Evolutionary conservation across 2,113 vertebrate genomes (phyloP).

Genomic region (Spilogale gracilis): DNA sequence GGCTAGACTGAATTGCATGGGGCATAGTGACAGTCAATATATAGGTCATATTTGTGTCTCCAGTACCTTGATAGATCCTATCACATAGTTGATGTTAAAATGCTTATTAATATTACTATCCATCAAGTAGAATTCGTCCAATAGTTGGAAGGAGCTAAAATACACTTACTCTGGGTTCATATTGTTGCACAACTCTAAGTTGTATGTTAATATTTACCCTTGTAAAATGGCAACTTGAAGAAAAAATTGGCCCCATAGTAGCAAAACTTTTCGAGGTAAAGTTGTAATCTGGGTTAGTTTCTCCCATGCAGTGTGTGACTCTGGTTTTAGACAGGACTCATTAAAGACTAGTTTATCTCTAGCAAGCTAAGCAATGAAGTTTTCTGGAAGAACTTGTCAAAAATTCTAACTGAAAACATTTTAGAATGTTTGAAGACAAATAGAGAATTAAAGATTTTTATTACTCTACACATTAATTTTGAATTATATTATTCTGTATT

Average conservation of each 20-base stretch:
- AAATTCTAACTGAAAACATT: not conserved
- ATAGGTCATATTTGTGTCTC: not conserved
- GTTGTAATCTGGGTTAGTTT: not conserved
- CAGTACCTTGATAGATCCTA: not conserved
- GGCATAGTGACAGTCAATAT: not conserved
- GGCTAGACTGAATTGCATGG: not conserved
- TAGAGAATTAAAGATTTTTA: not conserved
- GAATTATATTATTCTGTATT: not conserved
- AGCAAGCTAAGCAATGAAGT: not conserved
- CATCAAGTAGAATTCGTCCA: not conserved
- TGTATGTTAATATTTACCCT: constrained; percentile 16
- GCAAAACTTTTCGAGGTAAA: not conserved
- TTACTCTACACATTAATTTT: not conserved
- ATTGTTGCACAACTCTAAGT: not conserved
- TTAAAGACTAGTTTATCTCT: not conserved
- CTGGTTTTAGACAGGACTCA: not conserved
- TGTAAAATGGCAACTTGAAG: not conserved
- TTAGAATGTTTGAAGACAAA: not conserved
- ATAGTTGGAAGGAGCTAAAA: not conserved
- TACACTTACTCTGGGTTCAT: not conserved
- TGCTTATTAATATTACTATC: constrained; percentile 13
- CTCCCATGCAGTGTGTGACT: not conserved
- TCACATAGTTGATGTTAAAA: not conserved
- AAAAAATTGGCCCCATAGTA: not conserved
- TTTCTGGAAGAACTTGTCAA: not conserved